Percentiles rank a stretch among this genome's conserved stretches.
phyloP scores from a whole-genome alignment of 2,888 invertebrate species.

The Macropis europaea region DNA sequence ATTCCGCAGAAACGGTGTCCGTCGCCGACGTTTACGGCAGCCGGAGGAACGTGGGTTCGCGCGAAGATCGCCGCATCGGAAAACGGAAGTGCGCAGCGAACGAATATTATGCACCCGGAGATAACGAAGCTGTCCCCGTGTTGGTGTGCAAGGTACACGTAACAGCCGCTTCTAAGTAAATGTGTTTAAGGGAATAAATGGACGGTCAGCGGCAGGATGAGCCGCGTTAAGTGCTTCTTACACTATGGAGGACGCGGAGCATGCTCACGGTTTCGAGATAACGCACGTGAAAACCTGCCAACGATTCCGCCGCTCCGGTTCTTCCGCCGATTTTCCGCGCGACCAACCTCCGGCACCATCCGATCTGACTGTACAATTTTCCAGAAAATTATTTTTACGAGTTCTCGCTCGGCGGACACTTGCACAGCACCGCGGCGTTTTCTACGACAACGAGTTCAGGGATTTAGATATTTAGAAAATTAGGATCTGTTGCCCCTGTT shows the following conservation, averaged over 20 bases:
- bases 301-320: neutral
- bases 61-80: neutral
- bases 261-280: neutral
- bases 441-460: no score
- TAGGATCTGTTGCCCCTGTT: no score
- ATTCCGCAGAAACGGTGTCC: no score
- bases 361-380: no score
- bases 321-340: neutral
- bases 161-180: slow-evolving; percentile 30
- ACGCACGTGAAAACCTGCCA: slow-evolving; percentile 1
- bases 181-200: slow-evolving; percentile 48
- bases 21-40: no score
- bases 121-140: slow-evolving; percentile 21
- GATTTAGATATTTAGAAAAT: no score
- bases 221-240: slow-evolving; percentile 23
- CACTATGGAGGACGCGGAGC: neutral
- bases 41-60: neutral
- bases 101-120: neutral
- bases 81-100: slow-evolving; percentile 7
- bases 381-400: no score
- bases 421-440: neutral
- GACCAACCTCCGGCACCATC: no score
- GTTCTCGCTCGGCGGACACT: neutral
- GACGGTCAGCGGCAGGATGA: slow-evolving; percentile 33
- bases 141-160: slow-evolving; percentile 42